Conservation (phyloP, 2,888 invertebrate species). For the Eucriotettix oculatus region DNA sequence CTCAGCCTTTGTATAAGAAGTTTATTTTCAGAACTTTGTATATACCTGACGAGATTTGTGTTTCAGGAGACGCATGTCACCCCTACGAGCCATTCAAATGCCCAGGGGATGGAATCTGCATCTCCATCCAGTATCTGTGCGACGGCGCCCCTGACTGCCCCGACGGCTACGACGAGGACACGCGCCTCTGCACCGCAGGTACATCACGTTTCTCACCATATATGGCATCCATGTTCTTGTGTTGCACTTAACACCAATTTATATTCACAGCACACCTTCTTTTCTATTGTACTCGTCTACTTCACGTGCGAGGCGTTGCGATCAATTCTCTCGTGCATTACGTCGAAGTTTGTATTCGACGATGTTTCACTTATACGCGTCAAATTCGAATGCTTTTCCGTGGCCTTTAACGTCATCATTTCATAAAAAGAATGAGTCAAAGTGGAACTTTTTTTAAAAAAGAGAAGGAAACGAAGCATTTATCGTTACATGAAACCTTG, state of each 20-base stretch:
- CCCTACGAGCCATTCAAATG: constrained; percentile 95
- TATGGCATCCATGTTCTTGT: no score
- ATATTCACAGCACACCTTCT: not conserved
- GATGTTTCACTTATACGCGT: no score
- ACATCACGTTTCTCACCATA: constrained; percentile 18
- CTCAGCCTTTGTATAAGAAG: no score
- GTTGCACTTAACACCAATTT: not conserved
- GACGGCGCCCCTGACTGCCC: constrained; percentile 89
- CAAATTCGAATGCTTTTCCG: no score
- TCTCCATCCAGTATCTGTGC: constrained; percentile 91
- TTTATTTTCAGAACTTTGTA: no score
- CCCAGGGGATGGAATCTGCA: constrained; percentile 84
- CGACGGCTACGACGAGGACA: constrained; percentile 91
- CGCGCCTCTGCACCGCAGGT: constrained; percentile 89
- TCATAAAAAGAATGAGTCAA: no score
- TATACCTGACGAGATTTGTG: not conserved
- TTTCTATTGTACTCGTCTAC: not conserved
- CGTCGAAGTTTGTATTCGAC: no score
- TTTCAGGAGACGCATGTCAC: constrained; percentile 58
- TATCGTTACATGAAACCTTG: no score
- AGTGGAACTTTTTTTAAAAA: no score
- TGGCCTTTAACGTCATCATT: no score
- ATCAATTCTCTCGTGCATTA: no score
- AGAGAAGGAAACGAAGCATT: no score
- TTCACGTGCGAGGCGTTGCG: not conserved